Evolutionary conservation across 2,888 invertebrate genomes (phyloP).

Genomic region (Chymomyza caudatula): DNA sequence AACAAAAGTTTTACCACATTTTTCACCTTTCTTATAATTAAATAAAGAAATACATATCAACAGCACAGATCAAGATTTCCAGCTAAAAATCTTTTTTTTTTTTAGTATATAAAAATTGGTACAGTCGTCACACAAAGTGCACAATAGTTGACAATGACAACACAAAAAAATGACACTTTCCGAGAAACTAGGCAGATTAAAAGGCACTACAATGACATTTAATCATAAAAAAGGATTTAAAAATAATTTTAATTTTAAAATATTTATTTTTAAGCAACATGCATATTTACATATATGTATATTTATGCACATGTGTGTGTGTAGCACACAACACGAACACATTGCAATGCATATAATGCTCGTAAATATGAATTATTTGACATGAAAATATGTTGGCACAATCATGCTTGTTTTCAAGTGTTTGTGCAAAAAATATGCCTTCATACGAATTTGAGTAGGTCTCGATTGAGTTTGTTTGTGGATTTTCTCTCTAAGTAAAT

Average conservation of each 20-base stretch:
- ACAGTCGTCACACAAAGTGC: conserved; percentile 45
- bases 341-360: background rate
- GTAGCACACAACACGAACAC: background rate
- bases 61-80: too few species aligned
- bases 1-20: too few species aligned
- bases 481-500: conserved; percentile 58
- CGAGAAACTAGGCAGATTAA: background rate
- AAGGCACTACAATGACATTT: conserved; percentile 36
- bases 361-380: conserved; percentile 65
- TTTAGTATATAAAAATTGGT: background rate
- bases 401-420: conserved; percentile 23
- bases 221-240: background rate
- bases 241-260: background rate
- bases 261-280: background rate
- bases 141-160: conserved; percentile 35
- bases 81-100: background rate
- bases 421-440: conserved; percentile 23
- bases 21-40: too few species aligned
- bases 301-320: too few species aligned
- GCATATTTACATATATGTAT: background rate
- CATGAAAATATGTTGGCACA: conserved; percentile 54
- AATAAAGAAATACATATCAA: too few species aligned
- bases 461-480: conserved; percentile 29
- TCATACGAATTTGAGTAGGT: background rate
- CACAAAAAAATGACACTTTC: too few species aligned